Evolutionary conservation across 2,113 vertebrate species (phyloP), one percentile per base, ranked within the genome.

Genomic region (Paralichthys olivaceus): DNA sequence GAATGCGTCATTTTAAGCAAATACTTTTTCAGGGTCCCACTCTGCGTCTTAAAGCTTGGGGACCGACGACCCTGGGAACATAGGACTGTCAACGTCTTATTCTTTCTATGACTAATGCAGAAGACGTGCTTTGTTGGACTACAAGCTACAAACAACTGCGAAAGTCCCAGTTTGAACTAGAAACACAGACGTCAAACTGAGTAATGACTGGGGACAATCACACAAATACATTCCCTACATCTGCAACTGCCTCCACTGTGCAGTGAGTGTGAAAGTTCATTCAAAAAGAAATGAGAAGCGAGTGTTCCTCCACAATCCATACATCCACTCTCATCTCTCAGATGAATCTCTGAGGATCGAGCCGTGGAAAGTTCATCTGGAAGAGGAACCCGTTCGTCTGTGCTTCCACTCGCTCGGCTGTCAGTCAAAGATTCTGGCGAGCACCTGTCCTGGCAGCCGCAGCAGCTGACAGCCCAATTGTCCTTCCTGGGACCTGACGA

Each of bases 351-450:
- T 17, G 75, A 71, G 69, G 56, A 66, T 60, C 19, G 34, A 79
- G 67, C 23, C n/a, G 70, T 23, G 57, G 67, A 84, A 90, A 84
- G 84, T 86, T 86, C 65, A 88, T 90, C 74, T 86, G 78, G 70
- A 3, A 69, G 47, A 67, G 67, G 69, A 23, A 60, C 56, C 74
- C 65, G 71, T 32, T 75, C 58, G 51, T 65, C 77, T 77, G 43
- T 72, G 67, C 79, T 61, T 57, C 23, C 23, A 70, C 85, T 72
- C 82, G 71, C 80, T 77, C 40, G 3, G 58, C 83, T 82, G 87
- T 83, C 83, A 83, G 29, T 84, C 86, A 83, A 28, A 82, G 49
- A 68, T 69, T 59, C 54, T 1, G 23, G 8, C 19, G 72, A 20
- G 67, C 81, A 79, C 71, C 84, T 87, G 83, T 80, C 75, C 79